Percentiles rank a stretch among this genome's conserved stretches.
Evolutionary conservation across 2,113 vertebrate genomes (phyloP).

Genomic region (Meleagris gallopavo): DNA sequence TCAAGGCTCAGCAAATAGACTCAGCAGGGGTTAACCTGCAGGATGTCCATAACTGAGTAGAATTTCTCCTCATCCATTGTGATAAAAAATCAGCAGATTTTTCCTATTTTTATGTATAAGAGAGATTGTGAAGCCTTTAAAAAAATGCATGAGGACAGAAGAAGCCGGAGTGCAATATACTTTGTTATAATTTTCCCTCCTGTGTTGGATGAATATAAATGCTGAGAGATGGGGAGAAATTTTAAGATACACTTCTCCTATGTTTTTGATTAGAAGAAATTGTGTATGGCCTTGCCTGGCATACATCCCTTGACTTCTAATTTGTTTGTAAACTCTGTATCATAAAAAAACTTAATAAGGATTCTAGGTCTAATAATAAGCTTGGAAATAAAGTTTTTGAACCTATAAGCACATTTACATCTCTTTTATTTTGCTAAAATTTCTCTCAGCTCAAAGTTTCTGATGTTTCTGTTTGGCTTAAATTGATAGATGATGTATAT

Average conservation of each 20-base stretch:
- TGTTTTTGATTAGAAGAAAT: slow-evolving; percentile 3
- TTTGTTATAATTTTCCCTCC: slow-evolving; percentile 42
- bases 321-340: neutral
- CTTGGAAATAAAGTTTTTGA: neutral
- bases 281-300: neutral
- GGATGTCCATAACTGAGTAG: slow-evolving; percentile 36
- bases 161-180: neutral
- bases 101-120: slow-evolving; percentile 54
- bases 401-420: neutral
- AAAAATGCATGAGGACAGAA: slow-evolving; percentile 41
- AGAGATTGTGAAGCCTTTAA: slow-evolving; percentile 6
- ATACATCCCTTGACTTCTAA: neutral
- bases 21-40: slow-evolving; percentile 5
- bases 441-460: neutral
- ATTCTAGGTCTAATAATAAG: neutral
- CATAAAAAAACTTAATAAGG: neutral
- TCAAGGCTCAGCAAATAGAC: slow-evolving; percentile 53
- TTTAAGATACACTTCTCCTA: neutral
- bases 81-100: slow-evolving; percentile 53
- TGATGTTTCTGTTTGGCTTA: neutral
- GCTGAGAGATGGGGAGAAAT: slow-evolving; percentile 43
- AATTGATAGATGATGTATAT: neutral
- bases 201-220: slow-evolving; percentile 38
- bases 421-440: neutral
- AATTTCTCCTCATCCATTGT: neutral